Evolutionary conservation across 2,113 vertebrate genomes (phyloP), one percentile per base, ranked within the genome.

Genomic region (Miniopterus natalensis): DNA sequence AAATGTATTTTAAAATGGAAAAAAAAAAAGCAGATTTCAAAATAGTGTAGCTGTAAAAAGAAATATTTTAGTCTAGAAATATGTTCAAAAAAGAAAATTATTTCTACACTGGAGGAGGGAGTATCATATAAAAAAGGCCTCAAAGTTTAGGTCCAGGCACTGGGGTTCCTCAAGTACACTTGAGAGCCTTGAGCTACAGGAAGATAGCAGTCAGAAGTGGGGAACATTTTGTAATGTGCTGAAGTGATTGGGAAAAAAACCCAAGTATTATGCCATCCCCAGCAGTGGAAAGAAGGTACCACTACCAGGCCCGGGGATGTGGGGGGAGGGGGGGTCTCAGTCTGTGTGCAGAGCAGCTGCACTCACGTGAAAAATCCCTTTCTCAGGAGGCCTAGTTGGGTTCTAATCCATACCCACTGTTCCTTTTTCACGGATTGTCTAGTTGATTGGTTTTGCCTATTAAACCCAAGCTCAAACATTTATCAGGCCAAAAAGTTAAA

Each of bases 401-500:
- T 42, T 84, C 95, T 86, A 6, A 73, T 84, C 74, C 45, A 29
- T 21, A n/a, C 13, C 51, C 6, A 2, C 42, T 12, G 15, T 83
- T 79, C 53, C 29, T 90, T 55, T 80, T 47, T 61, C 17, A 36
- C 1, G 1, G 65, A 45, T 83, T 71, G 31, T 79, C 77, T 29
- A 55, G 36, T 88, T 79, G 61, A 65, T 80, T 84, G 65, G 31
- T 73, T 88, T 93, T 96, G 53, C 84, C 70, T 81, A 0, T 84
- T 94, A 63, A 75, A 93, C 53, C 79, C 66, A 88, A 74, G 61
- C 31, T 40, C 77, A 75, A 65, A 55, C 65, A 45, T 75, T 59
- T 90, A 42, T 73, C 36, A 13, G 42, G 6, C 8, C 77, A 73
- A 53, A 45, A 27, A 81, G 78, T 42, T 66, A 59, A 5, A n/a